Evolutionary conservation across 2,888 invertebrate species (phyloP).

Genomic region (Harpagoxenus sublaevis): DNA sequence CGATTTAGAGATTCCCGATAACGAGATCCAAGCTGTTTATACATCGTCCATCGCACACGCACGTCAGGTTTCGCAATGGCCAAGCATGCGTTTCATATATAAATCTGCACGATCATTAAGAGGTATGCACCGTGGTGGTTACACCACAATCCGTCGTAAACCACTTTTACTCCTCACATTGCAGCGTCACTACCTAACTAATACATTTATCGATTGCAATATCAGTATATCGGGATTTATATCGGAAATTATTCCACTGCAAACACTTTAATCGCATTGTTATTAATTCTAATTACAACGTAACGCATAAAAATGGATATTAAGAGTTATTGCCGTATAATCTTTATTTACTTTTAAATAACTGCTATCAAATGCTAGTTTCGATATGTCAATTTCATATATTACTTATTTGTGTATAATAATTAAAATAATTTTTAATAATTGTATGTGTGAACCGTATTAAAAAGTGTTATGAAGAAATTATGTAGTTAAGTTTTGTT

Average conservation of each 20-base stretch:
- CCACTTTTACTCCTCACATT: constrained; percentile 33
- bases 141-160: constrained; percentile 30
- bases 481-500: neutral
- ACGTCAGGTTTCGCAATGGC: constrained; percentile 30
- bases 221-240: neutral
- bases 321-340: neutral
- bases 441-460: neutral
- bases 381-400: neutral
- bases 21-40: constrained; percentile 47
- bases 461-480: neutral
- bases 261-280: neutral
- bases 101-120: constrained; percentile 50
- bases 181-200: constrained; percentile 1
- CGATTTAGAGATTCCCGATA: constrained; percentile 50
- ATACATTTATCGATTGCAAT: constrained; percentile 34
- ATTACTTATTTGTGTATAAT: neutral
- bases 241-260: neutral
- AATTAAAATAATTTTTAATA: constrained; percentile 7
- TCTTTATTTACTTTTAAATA: neutral
- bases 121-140: neutral
- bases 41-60: constrained; percentile 17
- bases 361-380: neutral
- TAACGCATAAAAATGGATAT: neutral
- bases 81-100: constrained; percentile 41
- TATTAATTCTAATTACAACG: constrained; percentile 9